These are phyloP conservation scores for Eudyptes chrysolophus DNA, from an alignment of 2,113 vertebrate species.

Conservation along the genomic window DNA sequence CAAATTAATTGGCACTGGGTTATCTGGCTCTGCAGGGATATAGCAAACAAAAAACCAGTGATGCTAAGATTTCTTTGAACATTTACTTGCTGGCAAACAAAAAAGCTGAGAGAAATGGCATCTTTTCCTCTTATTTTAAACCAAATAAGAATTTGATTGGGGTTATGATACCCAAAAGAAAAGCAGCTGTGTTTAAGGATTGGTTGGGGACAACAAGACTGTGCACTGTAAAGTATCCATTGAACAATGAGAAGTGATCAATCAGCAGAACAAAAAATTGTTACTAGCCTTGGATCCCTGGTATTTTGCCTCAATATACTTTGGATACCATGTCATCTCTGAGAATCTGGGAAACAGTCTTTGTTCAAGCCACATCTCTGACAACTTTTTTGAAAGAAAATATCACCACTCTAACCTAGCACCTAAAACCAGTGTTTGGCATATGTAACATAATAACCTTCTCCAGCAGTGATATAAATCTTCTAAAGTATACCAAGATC, in stretches of 20 bases:
- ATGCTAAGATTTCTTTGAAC: not conserved
- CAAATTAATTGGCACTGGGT: not conserved
- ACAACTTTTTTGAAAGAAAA: not conserved
- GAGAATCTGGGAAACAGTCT: not conserved
- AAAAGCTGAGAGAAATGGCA: not conserved
- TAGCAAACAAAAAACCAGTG: not conserved
- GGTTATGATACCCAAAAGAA: not conserved
- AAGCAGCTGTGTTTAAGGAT: not conserved
- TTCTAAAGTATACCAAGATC: not conserved
- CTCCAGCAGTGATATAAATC: not conserved
- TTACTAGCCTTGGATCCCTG: not conserved
- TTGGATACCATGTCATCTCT: not conserved
- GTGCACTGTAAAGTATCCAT: not conserved
- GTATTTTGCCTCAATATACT: not conserved
- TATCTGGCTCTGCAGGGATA: not conserved
- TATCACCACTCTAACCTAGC: not conserved
- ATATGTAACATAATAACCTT: not conserved
- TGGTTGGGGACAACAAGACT: not conserved
- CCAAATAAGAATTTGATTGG: not conserved
- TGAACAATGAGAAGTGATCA: not conserved
- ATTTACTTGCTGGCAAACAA: not conserved
- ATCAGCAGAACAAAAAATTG: not conserved
- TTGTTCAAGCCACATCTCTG: not conserved
- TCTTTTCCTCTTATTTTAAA: not conserved
- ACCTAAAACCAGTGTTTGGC: not conserved